Percentiles rank a stretch among this genome's conserved stretches.
Evolutionary conservation across 2,113 vertebrate genomes (phyloP).

Genomic region (Calyptommatus sinebrachiatus): DNA sequence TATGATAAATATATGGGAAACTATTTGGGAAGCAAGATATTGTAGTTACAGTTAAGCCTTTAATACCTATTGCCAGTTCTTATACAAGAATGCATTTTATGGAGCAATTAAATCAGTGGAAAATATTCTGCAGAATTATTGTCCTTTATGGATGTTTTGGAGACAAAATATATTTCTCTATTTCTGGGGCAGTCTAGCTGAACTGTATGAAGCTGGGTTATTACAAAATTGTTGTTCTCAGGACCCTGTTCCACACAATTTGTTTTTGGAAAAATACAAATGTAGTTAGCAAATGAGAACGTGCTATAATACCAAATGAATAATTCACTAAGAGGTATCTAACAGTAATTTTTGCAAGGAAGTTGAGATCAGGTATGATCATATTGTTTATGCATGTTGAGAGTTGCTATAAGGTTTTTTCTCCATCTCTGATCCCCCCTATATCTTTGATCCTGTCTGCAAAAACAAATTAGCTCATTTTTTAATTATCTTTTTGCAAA

Average conservation of each 20-base stretch:
- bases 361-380: neutral
- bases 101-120: constrained; percentile 19
- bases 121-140: constrained; percentile 18
- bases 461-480: too few species aligned
- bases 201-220: neutral
- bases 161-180: neutral
- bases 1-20: constrained; percentile 7
- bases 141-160: neutral
- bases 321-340: neutral
- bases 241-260: neutral
- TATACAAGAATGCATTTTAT: constrained; percentile 21
- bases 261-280: neutral
- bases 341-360: neutral
- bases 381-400: neutral
- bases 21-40: neutral
- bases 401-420: neutral
- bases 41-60: constrained; percentile 2
- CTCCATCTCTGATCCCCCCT: too few species aligned
- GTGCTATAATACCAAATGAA: neutral
- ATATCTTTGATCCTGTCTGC: too few species aligned
- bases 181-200: neutral
- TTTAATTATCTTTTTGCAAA: too few species aligned
- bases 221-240: neutral
- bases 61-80: constrained; percentile 1
- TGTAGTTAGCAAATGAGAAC: neutral